Conservation (phyloP, 2,113 vertebrate species). For the Calonectris borealis region DNA sequence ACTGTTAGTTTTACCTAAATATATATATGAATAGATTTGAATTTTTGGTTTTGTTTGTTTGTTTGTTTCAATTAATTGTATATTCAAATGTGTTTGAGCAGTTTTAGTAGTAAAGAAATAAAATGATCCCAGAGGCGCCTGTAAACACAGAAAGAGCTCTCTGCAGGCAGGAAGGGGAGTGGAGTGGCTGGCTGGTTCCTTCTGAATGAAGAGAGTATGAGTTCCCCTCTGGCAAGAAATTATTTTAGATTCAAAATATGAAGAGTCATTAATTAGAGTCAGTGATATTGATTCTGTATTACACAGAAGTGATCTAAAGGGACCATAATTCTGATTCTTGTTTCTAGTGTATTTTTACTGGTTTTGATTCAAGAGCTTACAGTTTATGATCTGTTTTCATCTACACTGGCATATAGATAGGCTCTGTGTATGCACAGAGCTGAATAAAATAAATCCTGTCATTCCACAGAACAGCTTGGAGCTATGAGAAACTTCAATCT, state of each 20-base stretch:
- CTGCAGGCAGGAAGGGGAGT: background rate
- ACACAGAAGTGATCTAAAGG: background rate
- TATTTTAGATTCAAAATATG: background rate
- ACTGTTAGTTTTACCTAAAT: background rate
- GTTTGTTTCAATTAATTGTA: background rate
- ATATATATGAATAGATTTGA: background rate
- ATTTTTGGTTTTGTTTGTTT: background rate
- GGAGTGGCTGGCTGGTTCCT: background rate
- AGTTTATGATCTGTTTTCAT: background rate
- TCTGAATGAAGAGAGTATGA: background rate
- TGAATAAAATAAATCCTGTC: constrained; percentile 9
- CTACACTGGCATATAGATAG: background rate
- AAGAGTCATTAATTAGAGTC: background rate
- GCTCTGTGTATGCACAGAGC: background rate
- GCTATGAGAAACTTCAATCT: background rate
- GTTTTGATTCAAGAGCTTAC: background rate
- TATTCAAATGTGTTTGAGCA: background rate
- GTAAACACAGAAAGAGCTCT: background rate
- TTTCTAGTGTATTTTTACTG: background rate
- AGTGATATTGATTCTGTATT: background rate
- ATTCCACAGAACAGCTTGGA: background rate
- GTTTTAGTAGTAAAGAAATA: background rate
- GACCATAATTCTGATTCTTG: background rate
- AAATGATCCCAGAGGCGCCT: background rate
- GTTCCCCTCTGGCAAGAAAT: background rate